These are phyloP conservation scores for Melanaphis sacchari DNA, from an alignment of 1,140 invertebrate species.

Conservation along the genomic window DNA sequence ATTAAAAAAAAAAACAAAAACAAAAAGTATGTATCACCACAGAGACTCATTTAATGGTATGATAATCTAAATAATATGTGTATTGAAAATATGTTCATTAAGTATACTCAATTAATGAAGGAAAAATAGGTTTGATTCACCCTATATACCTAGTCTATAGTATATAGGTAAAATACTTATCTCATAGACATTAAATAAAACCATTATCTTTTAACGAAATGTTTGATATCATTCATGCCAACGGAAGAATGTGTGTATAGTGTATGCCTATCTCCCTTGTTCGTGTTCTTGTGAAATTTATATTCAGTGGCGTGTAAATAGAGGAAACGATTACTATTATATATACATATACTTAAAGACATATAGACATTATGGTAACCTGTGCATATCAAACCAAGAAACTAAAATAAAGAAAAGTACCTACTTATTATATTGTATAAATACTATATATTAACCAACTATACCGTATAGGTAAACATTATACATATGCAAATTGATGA, in stretches of 20 bases:
- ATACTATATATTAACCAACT: not conserved
- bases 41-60: not conserved
- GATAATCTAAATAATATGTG: not conserved
- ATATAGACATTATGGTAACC: not conserved
- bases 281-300: not conserved
- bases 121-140: not conserved
- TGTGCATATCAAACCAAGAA: not conserved
- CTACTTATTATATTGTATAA: not conserved
- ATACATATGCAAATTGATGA: slow-evolving; percentile 4
- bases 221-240: not conserved
- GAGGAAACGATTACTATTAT: not conserved
- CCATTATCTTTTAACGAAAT: not conserved
- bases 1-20: not conserved
- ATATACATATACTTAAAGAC: not conserved
- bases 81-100: not conserved
- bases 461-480: not conserved
- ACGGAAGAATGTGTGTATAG: not conserved
- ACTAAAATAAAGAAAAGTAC: not conserved
- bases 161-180: not conserved
- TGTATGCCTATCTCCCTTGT: not conserved
- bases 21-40: not conserved
- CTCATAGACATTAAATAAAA: not conserved
- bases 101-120: not conserved
- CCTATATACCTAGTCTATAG: not conserved
- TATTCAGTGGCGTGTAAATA: not conserved